Base-by-base conservation (phyloP, 2,113 vertebrate species). In the Connochaetes taurinus region DNA sequence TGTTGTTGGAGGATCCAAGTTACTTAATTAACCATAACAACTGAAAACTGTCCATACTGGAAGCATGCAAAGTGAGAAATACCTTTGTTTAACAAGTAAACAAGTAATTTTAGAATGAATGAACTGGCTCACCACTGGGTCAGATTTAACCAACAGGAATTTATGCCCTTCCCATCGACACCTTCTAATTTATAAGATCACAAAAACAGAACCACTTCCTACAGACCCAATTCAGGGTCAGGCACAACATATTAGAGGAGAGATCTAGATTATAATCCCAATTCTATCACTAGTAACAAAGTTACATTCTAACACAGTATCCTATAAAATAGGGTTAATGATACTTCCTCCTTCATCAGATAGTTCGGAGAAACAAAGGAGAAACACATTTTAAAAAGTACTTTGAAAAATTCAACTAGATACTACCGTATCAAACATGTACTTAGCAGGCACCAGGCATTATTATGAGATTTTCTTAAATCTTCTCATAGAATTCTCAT, bases 61-160 rank as follows among this genome's bases (percentile, higher is more conserved):
- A 71, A 84, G 40, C 15, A n/a, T 8, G 19, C 36, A 97, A 95
- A 90, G 52, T 33, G 40, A 96, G 19, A 92, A 82, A 40, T 71
- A n/a, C 29, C 33, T 83, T 14, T 45, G 52, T 82, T 80, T 64
- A 84, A 50, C 78, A 81, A 53, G 78, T 57, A 88, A 74, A 52
- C 53, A 88, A 92, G 9, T 62, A 95, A 57, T 84, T 94, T 92
- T 45, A 95, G 50, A 92, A 97, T 33, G 5, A 88, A 96, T 78
- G 36, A 96, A 92, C 50, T 87, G 17, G 33, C 19, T 90, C 57
- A 71, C 9, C 36, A 83, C 23, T 36, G 36, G 40, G 27, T 7
- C 16, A 71, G 33, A 95, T 57, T 74, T 92, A 94, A 96, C 27
- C 64, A 71, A 87, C 0, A 90, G 50, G 33, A 55, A 71, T 14